Evolutionary conservation across 2,113 vertebrate genomes (phyloP).

Genomic region (Sebastes fasciatus): DNA sequence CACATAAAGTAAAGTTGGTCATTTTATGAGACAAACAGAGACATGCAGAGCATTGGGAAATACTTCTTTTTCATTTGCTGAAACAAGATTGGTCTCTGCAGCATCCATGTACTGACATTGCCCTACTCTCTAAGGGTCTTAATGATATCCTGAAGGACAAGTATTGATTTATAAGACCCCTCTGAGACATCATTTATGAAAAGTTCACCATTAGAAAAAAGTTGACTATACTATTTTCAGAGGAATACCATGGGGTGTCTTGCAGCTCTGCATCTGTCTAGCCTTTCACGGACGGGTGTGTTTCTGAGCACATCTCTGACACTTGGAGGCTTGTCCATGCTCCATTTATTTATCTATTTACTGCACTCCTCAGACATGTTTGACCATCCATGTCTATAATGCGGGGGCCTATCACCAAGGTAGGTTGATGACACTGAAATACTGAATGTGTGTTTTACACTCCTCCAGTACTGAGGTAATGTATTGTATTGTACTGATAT

Average conservation of each 20-base stretch:
- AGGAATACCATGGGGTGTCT: constrained; percentile 32
- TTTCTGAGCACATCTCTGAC: constrained; percentile 61
- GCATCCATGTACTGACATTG: constrained; percentile 7
- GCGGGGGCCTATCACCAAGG: neutral
- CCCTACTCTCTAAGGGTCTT: neutral
- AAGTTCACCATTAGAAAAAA: constrained; percentile 2
- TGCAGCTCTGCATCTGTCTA: constrained; percentile 52
- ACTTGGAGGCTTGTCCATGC: constrained; percentile 47
- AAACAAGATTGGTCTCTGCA: neutral
- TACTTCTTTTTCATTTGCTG: neutral
- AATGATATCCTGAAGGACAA: constrained; percentile 9
- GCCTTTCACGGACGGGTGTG: constrained; percentile 48
- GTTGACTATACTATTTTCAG: neutral
- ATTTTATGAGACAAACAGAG: neutral
- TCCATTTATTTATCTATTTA: constrained; percentile 70
- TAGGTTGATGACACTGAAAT: constrained; percentile 7
- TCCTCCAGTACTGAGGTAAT: neutral
- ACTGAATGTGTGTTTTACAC: constrained; percentile 8
- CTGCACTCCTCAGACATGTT: constrained; percentile 47
- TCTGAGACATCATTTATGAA: constrained; percentile 9
- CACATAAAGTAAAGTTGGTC: too few species aligned
- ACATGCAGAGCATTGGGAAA: constrained; percentile 10
- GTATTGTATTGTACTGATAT: too few species aligned
- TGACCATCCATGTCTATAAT: constrained; percentile 52
- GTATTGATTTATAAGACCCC: constrained; percentile 16